These are phyloP conservation scores for Notechis scutatus DNA, from an alignment of 2,113 vertebrate genomes.

Conservation along the genomic window DNA sequence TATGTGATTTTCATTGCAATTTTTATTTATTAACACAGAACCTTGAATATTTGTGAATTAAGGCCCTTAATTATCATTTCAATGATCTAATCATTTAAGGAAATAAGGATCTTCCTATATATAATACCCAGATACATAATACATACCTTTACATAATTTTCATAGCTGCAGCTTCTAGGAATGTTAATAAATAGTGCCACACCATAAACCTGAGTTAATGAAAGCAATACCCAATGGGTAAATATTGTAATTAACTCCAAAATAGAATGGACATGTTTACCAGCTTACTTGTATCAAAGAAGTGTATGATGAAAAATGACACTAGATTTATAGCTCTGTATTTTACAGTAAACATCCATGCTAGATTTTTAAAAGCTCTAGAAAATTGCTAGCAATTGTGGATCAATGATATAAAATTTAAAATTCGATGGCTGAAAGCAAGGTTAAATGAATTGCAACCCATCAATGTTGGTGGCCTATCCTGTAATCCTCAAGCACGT, in stretches of 20 bases:
- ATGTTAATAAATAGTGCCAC: background rate
- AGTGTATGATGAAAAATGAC: background rate
- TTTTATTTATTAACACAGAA: background rate
- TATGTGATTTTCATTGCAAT: background rate
- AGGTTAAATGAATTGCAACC: constrained; percentile 7
- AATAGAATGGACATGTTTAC: background rate
- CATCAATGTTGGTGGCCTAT: constrained; percentile 16
- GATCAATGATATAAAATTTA: constrained; percentile 9
- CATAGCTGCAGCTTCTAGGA: background rate
- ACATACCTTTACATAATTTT: background rate
- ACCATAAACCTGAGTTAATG: background rate
- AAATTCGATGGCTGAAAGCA: constrained; percentile 21
- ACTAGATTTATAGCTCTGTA: background rate
- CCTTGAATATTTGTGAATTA: background rate
- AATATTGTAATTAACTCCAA: background rate
- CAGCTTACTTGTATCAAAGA: background rate
- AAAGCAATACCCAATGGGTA: background rate
- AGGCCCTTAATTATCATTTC: background rate
- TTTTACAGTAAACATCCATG: background rate
- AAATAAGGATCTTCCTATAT: background rate
- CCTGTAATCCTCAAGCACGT: constrained; percentile 12
- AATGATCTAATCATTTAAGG: background rate
- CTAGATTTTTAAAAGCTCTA: background rate
- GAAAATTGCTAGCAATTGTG: background rate
- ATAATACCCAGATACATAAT: background rate